Evolutionary conservation across 2,797 vertebrate genomes (phyloP), one percentile per base, ranked within the genome.

Genomic region (Potorous gilbertii): DNA sequence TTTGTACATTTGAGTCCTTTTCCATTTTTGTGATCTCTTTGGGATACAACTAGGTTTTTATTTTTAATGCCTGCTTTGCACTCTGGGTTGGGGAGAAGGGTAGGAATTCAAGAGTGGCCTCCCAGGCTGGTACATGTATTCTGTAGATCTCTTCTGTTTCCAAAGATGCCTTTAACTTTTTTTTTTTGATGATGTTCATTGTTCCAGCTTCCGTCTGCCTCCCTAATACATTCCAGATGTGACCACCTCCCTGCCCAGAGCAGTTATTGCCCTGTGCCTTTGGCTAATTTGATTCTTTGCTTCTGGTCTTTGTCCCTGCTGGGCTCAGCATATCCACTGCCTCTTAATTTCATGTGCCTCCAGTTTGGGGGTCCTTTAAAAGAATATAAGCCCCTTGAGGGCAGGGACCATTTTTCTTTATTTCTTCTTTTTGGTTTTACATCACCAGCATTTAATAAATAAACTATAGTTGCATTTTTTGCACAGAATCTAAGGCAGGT

Each of bases 211-310:
- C 92, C 96, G 90, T 89, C 96, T 95, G 91, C 93, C 94, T 96
- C 55, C n/a, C 91, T 97, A 93, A 97, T 93, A 91, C 93, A 46
- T 93, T 93, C 96, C 96, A 92, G 34, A 91, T 96, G 96, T 92
- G n/a, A 16, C 56, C 87, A 94, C 81, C 93, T 92, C 92, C 90
- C 95, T 92, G 89, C 91, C 94, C 57, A 18, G 29, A 34, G 74
- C 31, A 1, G 55, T 91, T 74, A 54, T 93, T 55, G 93, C 74
- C 55, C 50, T 52, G 91, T 90, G 34, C 94, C 5, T 5, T 13
- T 56, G 50, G 56, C 87, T 90, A 21, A 16, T 94, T 52, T 90
- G 62, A 54, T 54, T 54, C 54, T 87, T 55, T 55, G 54, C 0
- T 0, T 94, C 54, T 57, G 13, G 54, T 94, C 46, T 5, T 0